Conservation (phyloP, 2,888 invertebrate genomes). For the Pecten maximus region DNA sequence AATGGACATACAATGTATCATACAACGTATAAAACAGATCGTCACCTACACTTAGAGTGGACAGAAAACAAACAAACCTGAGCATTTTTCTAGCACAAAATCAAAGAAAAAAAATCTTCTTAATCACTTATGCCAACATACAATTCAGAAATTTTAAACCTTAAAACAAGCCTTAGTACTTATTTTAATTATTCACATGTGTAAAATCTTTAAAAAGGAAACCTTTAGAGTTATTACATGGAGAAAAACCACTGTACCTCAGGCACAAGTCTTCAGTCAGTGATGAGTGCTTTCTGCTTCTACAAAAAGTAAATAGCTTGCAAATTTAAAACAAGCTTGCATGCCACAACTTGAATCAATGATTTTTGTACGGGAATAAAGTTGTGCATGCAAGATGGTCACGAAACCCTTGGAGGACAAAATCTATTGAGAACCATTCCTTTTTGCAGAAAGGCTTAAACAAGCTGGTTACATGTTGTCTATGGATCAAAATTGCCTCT, state of each 20-base stretch:
- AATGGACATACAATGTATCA: no score
- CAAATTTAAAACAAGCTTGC: background rate
- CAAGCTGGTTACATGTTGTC: background rate
- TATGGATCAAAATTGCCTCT: background rate
- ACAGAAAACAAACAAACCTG: background rate
- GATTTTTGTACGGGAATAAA: constrained; percentile 11
- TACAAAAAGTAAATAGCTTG: background rate
- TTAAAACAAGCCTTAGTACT: background rate
- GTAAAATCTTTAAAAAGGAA: background rate
- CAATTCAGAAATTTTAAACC: background rate
- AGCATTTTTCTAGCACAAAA: no score
- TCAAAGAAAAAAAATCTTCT: no score
- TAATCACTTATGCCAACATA: background rate
- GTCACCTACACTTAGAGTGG: no score
- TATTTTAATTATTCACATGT: background rate
- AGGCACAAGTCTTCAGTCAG: background rate
- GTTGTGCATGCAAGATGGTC: background rate
- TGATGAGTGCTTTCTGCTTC: background rate
- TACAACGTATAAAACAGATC: no score
- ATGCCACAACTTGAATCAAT: constrained; percentile 11
- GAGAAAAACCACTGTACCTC: background rate
- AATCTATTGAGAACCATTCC: background rate
- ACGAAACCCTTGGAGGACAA: background rate
- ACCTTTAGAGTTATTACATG: background rate
- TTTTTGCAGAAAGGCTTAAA: background rate